These are phyloP conservation scores for Egretta garzetta DNA, from an alignment of 2,113 vertebrate genomes.

Conservation along the genomic window DNA sequence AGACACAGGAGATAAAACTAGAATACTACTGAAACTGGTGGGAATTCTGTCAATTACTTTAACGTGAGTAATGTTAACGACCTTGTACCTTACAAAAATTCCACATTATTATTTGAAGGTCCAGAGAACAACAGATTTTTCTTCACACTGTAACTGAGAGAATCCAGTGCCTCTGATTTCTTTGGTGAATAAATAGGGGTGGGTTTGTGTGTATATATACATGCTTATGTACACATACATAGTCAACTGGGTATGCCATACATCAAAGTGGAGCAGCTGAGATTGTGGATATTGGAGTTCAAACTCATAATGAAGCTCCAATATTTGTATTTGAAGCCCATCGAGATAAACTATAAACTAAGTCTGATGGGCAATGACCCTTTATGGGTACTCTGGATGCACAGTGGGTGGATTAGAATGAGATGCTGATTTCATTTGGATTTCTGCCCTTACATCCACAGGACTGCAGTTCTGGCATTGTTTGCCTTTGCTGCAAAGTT, in stretches of 20 bases:
- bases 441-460: conserved; percentile 17
- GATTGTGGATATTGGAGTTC: neutral
- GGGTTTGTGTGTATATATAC: accelerated
- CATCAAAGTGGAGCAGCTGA: neutral
- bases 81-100: neutral
- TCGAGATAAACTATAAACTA: neutral
- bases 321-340: neutral
- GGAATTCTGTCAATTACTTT: neutral
- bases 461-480: conserved; percentile 29
- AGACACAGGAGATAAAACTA: neutral
- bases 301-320: neutral
- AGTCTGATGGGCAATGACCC: neutral
- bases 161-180: neutral
- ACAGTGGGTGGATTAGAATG: neutral
- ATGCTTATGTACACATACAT: neutral
- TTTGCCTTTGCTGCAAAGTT: conserved; percentile 10
- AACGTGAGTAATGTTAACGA: too few relatives aligned
- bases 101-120: neutral
- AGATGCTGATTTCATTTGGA: conserved; percentile 28
- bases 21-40: neutral
- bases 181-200: neutral
- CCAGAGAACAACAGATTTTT: neutral
- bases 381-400: conserved; percentile 18
- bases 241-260: neutral
- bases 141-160: neutral